These are phyloP conservation scores for Pomacea maculata DNA, from an alignment of 1,140 invertebrate species.

Conservation along the genomic window DNA sequence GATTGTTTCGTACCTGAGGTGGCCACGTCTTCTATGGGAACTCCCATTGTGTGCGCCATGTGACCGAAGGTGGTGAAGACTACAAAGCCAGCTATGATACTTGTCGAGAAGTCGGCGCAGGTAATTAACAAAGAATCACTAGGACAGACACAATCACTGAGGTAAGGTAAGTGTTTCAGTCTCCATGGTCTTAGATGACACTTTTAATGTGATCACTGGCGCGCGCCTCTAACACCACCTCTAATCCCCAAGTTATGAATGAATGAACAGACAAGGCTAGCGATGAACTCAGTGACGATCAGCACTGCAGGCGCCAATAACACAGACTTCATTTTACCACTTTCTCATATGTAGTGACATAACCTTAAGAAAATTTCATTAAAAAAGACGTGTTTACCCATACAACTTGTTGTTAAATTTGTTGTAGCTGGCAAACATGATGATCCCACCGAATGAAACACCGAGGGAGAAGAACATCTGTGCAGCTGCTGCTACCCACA, in stretches of 20 bases:
- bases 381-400: slow-evolving; percentile 44
- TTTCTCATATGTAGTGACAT: no score
- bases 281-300: no score
- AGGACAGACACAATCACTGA: not conserved
- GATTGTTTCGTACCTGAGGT: slow-evolving; percentile 25
- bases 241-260: no score
- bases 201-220: no score
- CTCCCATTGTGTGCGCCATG: slow-evolving; percentile 28
- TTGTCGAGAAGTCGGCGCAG: slow-evolving; percentile 91
- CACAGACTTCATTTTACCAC: no score
- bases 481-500: slow-evolving; percentile 89
- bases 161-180: no score
- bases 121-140: slow-evolving; percentile 90
- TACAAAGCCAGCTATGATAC: slow-evolving; percentile 95
- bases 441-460: slow-evolving; percentile 89
- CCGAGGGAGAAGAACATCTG: slow-evolving; percentile 93
- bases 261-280: no score
- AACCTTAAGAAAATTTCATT: not conserved
- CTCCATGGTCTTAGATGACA: no score
- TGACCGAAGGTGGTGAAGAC: slow-evolving; percentile 95
- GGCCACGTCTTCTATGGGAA: slow-evolving; percentile 33
- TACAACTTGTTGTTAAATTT: slow-evolving; percentile 88
- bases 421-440: slow-evolving; percentile 94
- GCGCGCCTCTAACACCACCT: no score
- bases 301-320: no score